These are phyloP conservation scores for Anodontia alba DNA, from an alignment of 2,888 invertebrate genomes.

Conservation along the genomic window DNA sequence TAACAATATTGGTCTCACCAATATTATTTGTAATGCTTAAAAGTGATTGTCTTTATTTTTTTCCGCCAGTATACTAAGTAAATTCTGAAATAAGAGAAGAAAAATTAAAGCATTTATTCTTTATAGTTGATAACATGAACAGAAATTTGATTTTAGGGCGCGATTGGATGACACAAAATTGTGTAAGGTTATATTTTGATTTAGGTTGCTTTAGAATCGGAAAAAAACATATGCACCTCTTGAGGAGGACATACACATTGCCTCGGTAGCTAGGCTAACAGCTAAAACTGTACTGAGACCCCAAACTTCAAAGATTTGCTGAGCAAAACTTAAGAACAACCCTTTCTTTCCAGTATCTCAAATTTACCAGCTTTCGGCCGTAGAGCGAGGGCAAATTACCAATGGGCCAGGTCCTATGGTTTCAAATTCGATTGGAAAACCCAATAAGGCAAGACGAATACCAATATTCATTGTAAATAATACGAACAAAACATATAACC, in stretches of 20 bases:
- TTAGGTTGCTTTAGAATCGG: conserved; percentile 33
- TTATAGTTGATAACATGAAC: conserved; percentile 27
- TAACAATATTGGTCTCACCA: no score
- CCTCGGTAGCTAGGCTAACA: conserved; percentile 8
- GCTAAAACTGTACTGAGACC: not conserved
- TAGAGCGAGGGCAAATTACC: conserved; percentile 24
- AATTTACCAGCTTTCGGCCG: not conserved
- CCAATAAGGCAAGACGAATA: not conserved
- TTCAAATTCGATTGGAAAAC: not conserved
- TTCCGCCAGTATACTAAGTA: no score
- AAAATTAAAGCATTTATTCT: conserved; percentile 20
- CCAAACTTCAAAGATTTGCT: not conserved
- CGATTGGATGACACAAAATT: conserved; percentile 25
- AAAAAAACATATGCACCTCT: conserved; percentile 29
- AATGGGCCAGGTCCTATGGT: conserved; percentile 28
- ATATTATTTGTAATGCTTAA: no score
- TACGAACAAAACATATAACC: conserved; percentile 27
- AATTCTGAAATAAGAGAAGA: conserved; percentile 20
- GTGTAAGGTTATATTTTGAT: conserved; percentile 40
- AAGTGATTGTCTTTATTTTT: no score
- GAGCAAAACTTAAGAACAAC: conserved; percentile 6
- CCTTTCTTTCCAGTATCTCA: not conserved
- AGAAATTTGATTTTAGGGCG: conserved; percentile 26
- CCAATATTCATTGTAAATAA: conserved; percentile 26
- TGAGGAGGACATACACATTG: conserved; percentile 51